A percentile compares a stretch with the other conserved stretches of the same genome.
Conservation (phyloP, 2,888 invertebrate genomes). For the Abscondita cerata region DNA sequence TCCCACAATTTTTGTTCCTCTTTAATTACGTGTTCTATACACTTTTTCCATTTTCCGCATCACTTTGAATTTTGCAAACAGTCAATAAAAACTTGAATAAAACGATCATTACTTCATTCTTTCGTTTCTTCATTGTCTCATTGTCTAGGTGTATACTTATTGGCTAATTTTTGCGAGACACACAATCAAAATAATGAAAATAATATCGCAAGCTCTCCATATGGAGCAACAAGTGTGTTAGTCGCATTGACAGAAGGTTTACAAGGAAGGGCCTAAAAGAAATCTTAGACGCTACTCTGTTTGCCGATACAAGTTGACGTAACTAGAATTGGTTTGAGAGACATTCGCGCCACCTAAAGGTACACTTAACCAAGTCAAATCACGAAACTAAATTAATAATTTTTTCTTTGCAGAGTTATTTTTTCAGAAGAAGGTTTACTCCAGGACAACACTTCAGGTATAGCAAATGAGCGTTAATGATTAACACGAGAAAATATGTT, state of each 20-base stretch:
- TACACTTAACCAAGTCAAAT: too few species aligned
- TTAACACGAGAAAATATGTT: too few species aligned
- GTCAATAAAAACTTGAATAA: too few species aligned
- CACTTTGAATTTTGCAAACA: too few species aligned
- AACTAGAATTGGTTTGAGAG: conserved; percentile 79
- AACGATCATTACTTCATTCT: too few species aligned
- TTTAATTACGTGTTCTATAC: too few species aligned
- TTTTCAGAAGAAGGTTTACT: conserved; percentile 84
- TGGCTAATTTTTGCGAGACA: conserved; percentile 56
- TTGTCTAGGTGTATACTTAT: too few species aligned
- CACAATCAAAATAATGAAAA: conserved; percentile 76
- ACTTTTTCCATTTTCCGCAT: too few species aligned
- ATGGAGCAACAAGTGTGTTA: conserved; percentile 80
- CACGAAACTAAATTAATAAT: conserved; percentile 22
- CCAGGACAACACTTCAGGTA: conserved; percentile 76
- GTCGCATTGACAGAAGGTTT: conserved; percentile 82
- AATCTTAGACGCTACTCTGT: conserved; percentile 70
- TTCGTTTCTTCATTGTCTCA: too few species aligned
- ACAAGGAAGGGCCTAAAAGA: conserved; percentile 74
- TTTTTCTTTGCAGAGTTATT: conserved; percentile 72
- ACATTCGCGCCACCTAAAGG: conserved; percentile 84
- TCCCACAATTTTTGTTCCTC: too few species aligned
- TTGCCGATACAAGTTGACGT: conserved; percentile 75
- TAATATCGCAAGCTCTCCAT: conserved; percentile 86
- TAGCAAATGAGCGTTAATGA: too few species aligned